Base-by-base conservation (phyloP, 2,113 vertebrate species). In the Eurypyga helias region DNA sequence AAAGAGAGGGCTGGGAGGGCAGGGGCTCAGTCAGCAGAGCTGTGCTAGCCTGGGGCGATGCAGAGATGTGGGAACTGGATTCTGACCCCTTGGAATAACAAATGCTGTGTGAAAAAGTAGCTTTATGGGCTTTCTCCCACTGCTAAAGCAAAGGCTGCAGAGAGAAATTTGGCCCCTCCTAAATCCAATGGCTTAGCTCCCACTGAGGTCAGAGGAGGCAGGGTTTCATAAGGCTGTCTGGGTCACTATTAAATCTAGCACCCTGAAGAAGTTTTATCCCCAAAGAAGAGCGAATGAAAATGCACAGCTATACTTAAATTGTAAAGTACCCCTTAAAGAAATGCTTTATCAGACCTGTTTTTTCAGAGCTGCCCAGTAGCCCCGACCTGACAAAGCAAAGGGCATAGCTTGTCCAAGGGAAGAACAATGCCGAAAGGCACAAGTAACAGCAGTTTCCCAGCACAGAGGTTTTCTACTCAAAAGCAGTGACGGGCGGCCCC, bases 401-500 rank as follows among this genome's bases (percentile, higher is more conserved):
- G 19, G 6, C 20, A 36, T 3, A 33, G 4, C 25, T 55, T 28
- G 18, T 33, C 83, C 17, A 16, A 67, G n/a, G 13, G 45, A 83
- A 57, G 33, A 23, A 57, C 33, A 23, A 17, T 17, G 29, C 17
- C 0, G 1, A 28, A 70, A 78, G 24, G 26, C 1, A 15, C 1
- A 15, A 43, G 26, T 18, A 75, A 17, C 33, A 75, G 48, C 34
- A 34, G 24, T 33, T 87, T 55, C 31, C 21, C 52, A 82, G 24
- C 6, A 9, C 7, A 5, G 17, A 64, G 21, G 3, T 16, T 64
- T 90, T 57, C 52, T 51, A 4, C 29, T 57, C 21, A 71, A 84
- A 92, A 90, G 24, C 25, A 54, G 18, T 0, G 1, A 23, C 54
- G 15, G 17, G 1, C 1, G 16, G 29, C 9, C 9, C 9, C 1